Conservation (phyloP, 2,888 invertebrate species). For the Eudasyphora cyanicolor region DNA sequence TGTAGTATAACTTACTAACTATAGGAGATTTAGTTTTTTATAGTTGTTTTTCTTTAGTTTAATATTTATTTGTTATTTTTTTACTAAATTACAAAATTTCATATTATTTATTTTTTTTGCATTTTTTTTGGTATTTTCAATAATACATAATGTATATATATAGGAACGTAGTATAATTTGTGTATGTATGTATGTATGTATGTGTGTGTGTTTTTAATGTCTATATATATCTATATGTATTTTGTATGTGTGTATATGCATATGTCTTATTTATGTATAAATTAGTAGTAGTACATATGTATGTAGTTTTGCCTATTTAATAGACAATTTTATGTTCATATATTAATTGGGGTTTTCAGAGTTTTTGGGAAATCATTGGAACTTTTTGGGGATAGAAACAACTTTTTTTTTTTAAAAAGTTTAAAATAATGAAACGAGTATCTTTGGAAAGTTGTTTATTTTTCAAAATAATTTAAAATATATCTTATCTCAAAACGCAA, state of each 20-base stretch:
- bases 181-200: conserved; percentile 61
- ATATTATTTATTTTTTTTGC: conserved; percentile 49
- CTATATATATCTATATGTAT: conserved; percentile 38
- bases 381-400: not conserved
- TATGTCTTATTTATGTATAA: conserved; percentile 27
- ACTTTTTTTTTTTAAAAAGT: not conserved
- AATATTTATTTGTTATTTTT: conserved; percentile 29
- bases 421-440: not conserved
- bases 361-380: conserved; percentile 50
- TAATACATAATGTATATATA: conserved; percentile 71
- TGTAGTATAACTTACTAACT: conserved; percentile 50
- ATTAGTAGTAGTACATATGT: not conserved
- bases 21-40: conserved; percentile 55
- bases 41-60: conserved; percentile 37
- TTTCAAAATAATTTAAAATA: not conserved
- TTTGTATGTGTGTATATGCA: conserved; percentile 55
- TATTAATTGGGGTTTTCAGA: conserved; percentile 38
- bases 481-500: not conserved
- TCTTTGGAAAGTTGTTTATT: not conserved
- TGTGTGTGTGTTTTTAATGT: conserved; percentile 26
- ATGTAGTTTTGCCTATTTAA: conserved; percentile 64
- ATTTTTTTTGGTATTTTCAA: conserved; percentile 65
- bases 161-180: conserved; percentile 77
- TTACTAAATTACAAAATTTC: conserved; percentile 61
- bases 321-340: conserved; percentile 63